Conservation (phyloP, 1,140 invertebrate species). For the Ectropis grisescens region DNA sequence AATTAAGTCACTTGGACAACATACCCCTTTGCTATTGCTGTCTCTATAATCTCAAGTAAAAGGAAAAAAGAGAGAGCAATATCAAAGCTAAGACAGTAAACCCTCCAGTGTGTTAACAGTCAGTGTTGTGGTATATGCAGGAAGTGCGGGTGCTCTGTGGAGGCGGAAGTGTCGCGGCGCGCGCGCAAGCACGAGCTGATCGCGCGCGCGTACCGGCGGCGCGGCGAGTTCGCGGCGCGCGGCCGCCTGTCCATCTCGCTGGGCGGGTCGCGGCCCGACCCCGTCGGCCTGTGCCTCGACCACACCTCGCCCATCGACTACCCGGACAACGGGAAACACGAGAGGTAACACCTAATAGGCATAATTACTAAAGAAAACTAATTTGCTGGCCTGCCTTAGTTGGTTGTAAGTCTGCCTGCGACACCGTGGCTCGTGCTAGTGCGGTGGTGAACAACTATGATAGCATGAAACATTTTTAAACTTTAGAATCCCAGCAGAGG, state of each 20-base stretch:
- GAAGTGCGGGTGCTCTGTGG: slow-evolving; percentile 78
- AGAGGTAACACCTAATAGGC: slow-evolving; percentile 31
- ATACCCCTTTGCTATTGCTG: too few species aligned
- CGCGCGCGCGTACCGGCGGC: slow-evolving; percentile 88
- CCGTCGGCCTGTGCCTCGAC: slow-evolving; percentile 89
- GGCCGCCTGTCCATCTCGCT: slow-evolving; percentile 90
- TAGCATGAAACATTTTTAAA: too few species aligned
- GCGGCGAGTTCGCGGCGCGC: slow-evolving; percentile 86
- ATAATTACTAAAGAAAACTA: background rate
- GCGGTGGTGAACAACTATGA: too few species aligned
- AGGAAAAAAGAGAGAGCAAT: too few species aligned
- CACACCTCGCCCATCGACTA: slow-evolving; percentile 45
- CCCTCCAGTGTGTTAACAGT: too few species aligned
- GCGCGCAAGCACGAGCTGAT: slow-evolving; percentile 91
- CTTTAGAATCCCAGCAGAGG: too few species aligned
- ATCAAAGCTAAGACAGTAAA: too few species aligned
- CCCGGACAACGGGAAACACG: slow-evolving; percentile 46
- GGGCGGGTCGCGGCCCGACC: slow-evolving; percentile 88
- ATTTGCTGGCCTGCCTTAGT: background rate
- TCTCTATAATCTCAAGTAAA: too few species aligned
- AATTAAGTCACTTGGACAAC: too few species aligned
- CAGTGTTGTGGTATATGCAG: too few species aligned
- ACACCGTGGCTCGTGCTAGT: slow-evolving; percentile 1
- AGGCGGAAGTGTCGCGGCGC: slow-evolving; percentile 71
- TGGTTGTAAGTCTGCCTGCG: too few species aligned